These are phyloP conservation scores for Ciconia maguari DNA, from an alignment of 2,113 vertebrate genomes.

Conservation along the genomic window DNA sequence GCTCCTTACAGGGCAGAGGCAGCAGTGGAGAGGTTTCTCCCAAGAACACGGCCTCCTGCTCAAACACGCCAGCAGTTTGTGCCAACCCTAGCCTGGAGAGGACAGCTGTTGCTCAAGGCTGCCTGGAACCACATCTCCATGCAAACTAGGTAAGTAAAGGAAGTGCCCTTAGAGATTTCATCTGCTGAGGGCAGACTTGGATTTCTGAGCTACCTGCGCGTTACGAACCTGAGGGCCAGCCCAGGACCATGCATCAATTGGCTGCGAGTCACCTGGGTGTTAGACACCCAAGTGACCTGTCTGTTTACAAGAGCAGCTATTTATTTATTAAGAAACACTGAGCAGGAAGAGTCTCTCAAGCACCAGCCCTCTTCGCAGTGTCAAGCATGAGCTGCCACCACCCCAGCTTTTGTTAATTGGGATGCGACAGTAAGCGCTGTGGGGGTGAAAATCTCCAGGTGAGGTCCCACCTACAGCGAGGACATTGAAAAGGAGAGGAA, in stretches of 20 bases:
- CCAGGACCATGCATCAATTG: accelerated
- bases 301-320: neutral
- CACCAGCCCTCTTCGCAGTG: neutral
- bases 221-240: neutral
- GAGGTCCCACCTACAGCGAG: neutral
- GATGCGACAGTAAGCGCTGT: neutral
- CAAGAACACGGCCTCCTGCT: neutral
- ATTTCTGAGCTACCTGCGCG: neutral
- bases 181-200: neutral
- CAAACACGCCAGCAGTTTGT: accelerated
- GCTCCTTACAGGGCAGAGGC: neutral
- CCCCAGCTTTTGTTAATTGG: neutral
- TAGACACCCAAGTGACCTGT: no score
- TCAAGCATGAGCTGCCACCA: neutral
- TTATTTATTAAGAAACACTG: neutral
- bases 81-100: neutral
- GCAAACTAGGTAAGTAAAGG: neutral
- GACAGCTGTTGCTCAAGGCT: neutral
- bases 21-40: accelerated
- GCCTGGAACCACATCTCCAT: neutral
- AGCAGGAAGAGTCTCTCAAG: neutral
- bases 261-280: neutral
- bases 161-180: neutral
- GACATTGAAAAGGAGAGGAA: neutral
- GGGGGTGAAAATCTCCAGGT: neutral